Conservation (phyloP, 2,888 invertebrate genomes). For the Teleogryllus oceanicus region DNA sequence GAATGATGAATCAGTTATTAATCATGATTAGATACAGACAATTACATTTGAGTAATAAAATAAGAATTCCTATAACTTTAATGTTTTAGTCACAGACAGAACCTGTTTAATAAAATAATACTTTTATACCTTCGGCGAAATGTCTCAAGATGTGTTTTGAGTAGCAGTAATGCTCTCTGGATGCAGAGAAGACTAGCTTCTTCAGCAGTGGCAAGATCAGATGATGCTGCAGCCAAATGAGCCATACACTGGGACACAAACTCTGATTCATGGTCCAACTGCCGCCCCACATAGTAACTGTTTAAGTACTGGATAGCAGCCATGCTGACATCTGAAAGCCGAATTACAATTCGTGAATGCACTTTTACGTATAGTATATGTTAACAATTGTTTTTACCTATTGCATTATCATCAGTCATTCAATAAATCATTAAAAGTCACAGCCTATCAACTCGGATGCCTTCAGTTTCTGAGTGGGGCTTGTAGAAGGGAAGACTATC, state of each 20-base stretch:
- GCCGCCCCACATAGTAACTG: slow-evolving; percentile 89
- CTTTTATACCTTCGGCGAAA: slow-evolving; percentile 67
- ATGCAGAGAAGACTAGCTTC: slow-evolving; percentile 84
- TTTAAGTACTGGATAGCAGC: slow-evolving; percentile 92
- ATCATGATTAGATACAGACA: too few species aligned
- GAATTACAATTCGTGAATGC: too few species aligned
- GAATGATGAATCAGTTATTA: too few species aligned
- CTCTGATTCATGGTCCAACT: slow-evolving; percentile 85
- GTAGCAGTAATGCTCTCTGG: slow-evolving; percentile 79
- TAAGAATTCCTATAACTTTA: not conserved
- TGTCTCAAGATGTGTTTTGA: slow-evolving; percentile 91
- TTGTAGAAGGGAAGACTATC: too few species aligned
- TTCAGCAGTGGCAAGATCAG: slow-evolving; percentile 62
- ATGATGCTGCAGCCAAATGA: slow-evolving; percentile 78
- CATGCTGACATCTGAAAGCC: slow-evolving; percentile 74
- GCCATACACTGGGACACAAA: slow-evolving; percentile 93
- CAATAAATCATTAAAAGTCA: too few species aligned
- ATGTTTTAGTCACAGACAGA: not conserved
- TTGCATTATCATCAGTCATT: too few species aligned
- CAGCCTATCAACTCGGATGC: too few species aligned
- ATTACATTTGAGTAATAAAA: too few species aligned
- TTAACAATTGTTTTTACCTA: too few species aligned
- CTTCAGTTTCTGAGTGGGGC: too few species aligned
- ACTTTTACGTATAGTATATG: too few species aligned
- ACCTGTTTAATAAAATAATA: not conserved